A percentile compares a stretch with the other conserved stretches of the same genome.
These are phyloP conservation scores for Lindbergichthys nudifrons DNA, from an alignment of 2,797 vertebrate species.

Conservation along the genomic window DNA sequence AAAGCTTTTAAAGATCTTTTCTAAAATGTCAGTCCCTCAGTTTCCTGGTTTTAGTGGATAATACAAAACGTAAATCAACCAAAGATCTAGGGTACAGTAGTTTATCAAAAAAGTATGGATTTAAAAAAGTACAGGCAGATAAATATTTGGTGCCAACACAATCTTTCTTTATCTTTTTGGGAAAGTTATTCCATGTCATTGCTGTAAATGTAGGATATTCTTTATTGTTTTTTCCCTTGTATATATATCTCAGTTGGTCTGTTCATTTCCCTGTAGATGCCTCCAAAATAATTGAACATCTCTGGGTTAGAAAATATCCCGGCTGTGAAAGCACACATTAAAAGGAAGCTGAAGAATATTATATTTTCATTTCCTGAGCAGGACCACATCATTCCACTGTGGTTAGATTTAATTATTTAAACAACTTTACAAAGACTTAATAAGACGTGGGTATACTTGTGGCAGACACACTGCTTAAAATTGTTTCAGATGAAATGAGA, in stretches of 20 bases:
- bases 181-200: background rate
- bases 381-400: background rate
- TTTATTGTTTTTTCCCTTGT: slow-evolving; percentile 1
- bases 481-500: background rate
- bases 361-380: slow-evolving; percentile 2
- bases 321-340: slow-evolving; percentile 3
- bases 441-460: background rate
- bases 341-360: slow-evolving; percentile 3
- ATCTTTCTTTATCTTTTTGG: no score
- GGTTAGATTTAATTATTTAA: slow-evolving; percentile 24
- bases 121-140: background rate
- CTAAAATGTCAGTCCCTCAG: background rate
- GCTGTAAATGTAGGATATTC: background rate
- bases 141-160: no score
- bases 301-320: background rate
- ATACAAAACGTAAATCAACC: background rate
- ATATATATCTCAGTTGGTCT: background rate
- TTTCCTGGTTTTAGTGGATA: background rate
- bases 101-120: background rate
- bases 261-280: background rate
- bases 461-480: background rate
- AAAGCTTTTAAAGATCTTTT: background rate
- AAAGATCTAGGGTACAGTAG: background rate
- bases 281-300: slow-evolving; percentile 2
- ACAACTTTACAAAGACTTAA: background rate